Evolutionary conservation across 2,888 invertebrate species (phyloP), one percentile per base, ranked within the genome.

Genomic region (Sthenelais limicola): DNA sequence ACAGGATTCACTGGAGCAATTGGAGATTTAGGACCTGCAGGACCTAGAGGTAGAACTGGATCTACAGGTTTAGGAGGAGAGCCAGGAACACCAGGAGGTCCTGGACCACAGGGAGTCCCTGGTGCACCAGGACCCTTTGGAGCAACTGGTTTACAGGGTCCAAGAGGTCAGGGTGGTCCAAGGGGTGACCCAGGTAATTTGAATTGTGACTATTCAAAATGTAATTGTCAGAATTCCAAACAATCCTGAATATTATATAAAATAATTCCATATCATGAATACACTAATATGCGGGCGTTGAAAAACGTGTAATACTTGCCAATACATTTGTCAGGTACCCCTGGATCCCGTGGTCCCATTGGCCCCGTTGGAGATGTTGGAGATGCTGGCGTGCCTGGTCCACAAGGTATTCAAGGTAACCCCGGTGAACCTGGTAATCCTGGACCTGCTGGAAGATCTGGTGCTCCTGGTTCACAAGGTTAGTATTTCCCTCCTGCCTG

Each of bases 121-220:
- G 72, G 72, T 49, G 33, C 32, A 15, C 28, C 58, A 3, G 71
- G 71, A 2, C 26, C 58, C 47, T 24, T 35, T 4, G 72, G 72
- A 49, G 7, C 48, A 2, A 7, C 51, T 49, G 72, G 72, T 30
- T 26, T 4, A 1, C 43, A n/a, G 3, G 66, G 66, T 24, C 35
- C 7, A 26, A 15, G n/a, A 1, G 66, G 66, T 24, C 35, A 30
- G 24, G 28, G 28, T 51, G 51, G 43, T 43, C 15, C n/a, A n/a
- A n/a, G n/a, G n/a, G n/a, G n/a, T n/a, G n/a, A n/a, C n/a, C n/a
- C n/a, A n/a, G n/a, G n/a, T n/a, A n/a, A n/a, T n/a, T n/a, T n/a
- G n/a, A n/a, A n/a, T n/a, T n/a, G n/a, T n/a, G n/a, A n/a, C n/a
- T n/a, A n/a, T n/a, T n/a, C n/a, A n/a, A n/a, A n/a, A n/a, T n/a